Conservation (phyloP, 1,140 invertebrate genomes). For the Camponotus pennsylvanicus region DNA sequence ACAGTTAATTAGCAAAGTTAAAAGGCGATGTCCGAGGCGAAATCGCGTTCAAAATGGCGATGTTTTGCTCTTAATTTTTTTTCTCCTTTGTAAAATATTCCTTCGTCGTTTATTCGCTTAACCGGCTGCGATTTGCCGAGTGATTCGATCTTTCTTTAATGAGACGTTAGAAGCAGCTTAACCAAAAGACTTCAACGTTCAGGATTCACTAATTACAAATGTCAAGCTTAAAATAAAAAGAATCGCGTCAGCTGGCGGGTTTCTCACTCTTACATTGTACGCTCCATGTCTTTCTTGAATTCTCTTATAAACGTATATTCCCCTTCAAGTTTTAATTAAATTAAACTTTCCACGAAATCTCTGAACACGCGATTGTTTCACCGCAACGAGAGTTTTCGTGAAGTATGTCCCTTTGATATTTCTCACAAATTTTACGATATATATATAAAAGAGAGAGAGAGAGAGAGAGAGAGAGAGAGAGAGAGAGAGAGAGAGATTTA, state of each 20-base stretch:
- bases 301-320: conserved; percentile 14
- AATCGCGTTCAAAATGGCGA: neutral
- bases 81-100: neutral
- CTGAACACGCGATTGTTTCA: conserved; percentile 42
- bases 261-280: neutral
- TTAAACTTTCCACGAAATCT: conserved; percentile 46
- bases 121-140: neutral
- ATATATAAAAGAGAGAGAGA: neutral
- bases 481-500: neutral
- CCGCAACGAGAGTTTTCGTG: neutral
- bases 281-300: neutral
- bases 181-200: neutral
- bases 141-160: conserved; percentile 41
- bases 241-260: neutral
- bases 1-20: conserved; percentile 56
- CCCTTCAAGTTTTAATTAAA: conserved; percentile 44
- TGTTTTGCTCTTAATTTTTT: conserved; percentile 3
- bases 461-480: no score
- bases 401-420: neutral
- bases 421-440: neutral
- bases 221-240: neutral
- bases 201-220: conserved; percentile 21
- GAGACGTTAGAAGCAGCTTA: neutral
- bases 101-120: conserved; percentile 23
- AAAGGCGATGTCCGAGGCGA: conserved; percentile 26